Evolutionary conservation across 1,140 invertebrate species (phyloP), one percentile per base, ranked within the genome.

Genomic region (Hesperophylax magnus): DNA sequence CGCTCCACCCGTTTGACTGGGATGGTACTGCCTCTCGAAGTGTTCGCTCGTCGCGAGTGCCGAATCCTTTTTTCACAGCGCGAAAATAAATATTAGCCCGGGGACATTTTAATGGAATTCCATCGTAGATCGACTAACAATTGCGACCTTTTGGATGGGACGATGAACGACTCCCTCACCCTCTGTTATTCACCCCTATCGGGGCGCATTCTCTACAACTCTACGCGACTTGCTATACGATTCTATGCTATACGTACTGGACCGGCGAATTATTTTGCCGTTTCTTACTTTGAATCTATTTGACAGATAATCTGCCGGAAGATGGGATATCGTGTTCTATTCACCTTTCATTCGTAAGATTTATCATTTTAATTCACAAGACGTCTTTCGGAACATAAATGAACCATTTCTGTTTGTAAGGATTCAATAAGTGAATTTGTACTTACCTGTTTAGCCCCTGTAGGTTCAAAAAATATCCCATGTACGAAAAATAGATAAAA

Each of bases 41-140:
- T 60, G 72, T 58, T 77, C 31, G 77, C 67, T 71, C 77, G 69
- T 58, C 77, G 72, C 34, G 58, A 67, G 78, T 65, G 78, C 54
- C 71, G 54, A 67, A 75, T 80, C 77, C 77, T 79, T 79, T 81
- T 81, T 81, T 79, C 53, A 31, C 71, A 54, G 27, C 72, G 39
- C 61, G 60, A 76, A 81, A 77, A 77, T 81, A 81, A 81, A 81
- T 81, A 81, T 80, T 80, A 75, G 74, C 61, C 54, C 79, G 47
- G 74, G 61, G 79, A 81, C 71, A 77, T 81, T 81, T 81, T 81
- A 81, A 81, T 81, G 79, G 79, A 81, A 81, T 81, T 77, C 79
- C 74, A 81, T 67, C 69, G 78, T 63, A 80, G 78, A 80, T 74
- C 74, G 52, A 77, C 72, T 56, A 77, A 81, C 79, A 81, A 81